Conservation (phyloP, 2,797 vertebrate genomes). For the Acanthiza pusilla region DNA sequence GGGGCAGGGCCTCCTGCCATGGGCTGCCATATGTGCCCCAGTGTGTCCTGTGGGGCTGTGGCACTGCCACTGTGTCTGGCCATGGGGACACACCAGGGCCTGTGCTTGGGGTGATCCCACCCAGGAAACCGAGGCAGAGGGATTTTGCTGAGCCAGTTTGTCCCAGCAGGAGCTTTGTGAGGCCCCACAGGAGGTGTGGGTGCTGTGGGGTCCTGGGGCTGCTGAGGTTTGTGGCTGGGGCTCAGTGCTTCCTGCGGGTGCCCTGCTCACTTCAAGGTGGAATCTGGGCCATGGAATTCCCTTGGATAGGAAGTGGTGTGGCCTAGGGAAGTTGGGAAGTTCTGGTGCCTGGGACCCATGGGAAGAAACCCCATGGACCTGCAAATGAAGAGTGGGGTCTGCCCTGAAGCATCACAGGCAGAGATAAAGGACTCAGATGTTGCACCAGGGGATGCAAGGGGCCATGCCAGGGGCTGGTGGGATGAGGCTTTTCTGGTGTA, state of each 20-base stretch:
- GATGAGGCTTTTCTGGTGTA: neutral
- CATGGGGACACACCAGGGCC: neutral
- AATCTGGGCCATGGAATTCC: neutral
- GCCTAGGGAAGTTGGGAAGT: fast-evolving
- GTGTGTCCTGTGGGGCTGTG: fast-evolving
- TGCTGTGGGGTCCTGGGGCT: neutral
- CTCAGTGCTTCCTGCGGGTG: neutral
- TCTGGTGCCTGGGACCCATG: neutral
- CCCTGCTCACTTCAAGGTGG: neutral
- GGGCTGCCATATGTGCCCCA: neutral
- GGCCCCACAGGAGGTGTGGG: neutral
- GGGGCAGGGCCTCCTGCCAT: neutral
- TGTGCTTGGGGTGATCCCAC: neutral
- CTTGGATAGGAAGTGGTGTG: neutral
- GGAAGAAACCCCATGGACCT: neutral
- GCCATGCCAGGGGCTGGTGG: neutral
- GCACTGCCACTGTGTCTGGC: neutral
- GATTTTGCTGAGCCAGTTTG: neutral
- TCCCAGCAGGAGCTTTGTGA: neutral
- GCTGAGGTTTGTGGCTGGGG: neutral
- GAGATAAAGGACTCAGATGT: neutral
- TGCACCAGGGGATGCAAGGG: neutral
- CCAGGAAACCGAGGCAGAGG: neutral
- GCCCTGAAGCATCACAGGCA: neutral
- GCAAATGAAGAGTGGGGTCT: neutral